phyloP scores from a whole-genome alignment of 2,888 invertebrate species.

The Leptothorax acervorum region DNA sequence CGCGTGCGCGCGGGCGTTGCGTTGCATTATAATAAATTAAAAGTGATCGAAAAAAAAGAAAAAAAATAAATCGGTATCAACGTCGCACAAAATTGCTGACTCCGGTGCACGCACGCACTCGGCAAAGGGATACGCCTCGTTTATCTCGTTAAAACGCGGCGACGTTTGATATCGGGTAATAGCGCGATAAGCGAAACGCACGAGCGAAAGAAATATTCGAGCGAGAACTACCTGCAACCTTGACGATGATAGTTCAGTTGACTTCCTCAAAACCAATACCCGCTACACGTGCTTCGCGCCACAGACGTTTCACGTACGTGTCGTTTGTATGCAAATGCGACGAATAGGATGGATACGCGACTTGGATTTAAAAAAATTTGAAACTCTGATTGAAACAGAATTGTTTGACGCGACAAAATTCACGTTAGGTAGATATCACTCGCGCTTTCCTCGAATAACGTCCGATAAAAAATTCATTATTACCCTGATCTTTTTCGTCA shows the following conservation, averaged over 20 bases:
- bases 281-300: not conserved
- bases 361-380: not conserved
- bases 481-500: too few relatives aligned
- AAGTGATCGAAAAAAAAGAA: not conserved
- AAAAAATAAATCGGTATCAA: not conserved
- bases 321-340: constrained; percentile 40
- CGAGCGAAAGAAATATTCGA: not conserved
- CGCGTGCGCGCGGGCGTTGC: not conserved
- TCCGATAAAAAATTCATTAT: too few relatives aligned
- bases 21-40: not conserved
- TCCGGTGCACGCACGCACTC: not conserved
- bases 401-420: not conserved
- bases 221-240: not conserved
- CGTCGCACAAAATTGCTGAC: not conserved
- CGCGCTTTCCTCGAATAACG: not conserved
- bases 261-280: constrained; percentile 1
- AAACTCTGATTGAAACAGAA: not conserved
- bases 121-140: not conserved
- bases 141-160: constrained; percentile 22
- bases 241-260: not conserved
- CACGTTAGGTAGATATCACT: not conserved
- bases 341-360: not conserved
- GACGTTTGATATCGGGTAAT: not conserved
- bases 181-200: not conserved
- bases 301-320: not conserved